Conservation (phyloP, 2,797 vertebrate species). For the Alcedo atthis region DNA sequence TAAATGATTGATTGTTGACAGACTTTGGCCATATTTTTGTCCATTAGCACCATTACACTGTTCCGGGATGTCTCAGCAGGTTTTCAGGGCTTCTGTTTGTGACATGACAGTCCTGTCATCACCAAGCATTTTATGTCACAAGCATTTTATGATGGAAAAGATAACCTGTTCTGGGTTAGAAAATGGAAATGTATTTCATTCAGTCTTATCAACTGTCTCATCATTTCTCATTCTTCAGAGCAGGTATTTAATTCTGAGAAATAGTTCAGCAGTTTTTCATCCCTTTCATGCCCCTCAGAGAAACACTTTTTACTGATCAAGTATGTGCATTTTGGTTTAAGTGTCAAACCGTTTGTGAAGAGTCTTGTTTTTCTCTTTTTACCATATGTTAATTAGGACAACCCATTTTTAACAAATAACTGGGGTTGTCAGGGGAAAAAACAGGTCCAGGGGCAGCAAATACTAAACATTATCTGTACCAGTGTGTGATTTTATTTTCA, state of each 20-base stretch:
- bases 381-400: neutral
- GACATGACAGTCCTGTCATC: neutral
- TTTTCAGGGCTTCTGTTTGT: neutral
- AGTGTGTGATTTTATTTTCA: neutral
- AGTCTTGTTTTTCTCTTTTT: neutral
- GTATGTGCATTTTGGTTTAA: neutral
- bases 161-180: neutral
- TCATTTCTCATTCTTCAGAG: conserved; percentile 37
- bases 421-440: neutral
- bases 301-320: neutral
- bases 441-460: neutral
- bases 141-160: neutral
- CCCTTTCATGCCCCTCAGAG: neutral
- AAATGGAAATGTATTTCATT: conserved; percentile 24
- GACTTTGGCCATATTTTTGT: neutral
- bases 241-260: conserved; percentile 52
- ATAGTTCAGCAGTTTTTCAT: neutral
- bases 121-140: conserved; percentile 5
- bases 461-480: neutral
- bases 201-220: conserved; percentile 19
- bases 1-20: neutral
- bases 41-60: neutral
- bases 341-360: neutral
- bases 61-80: neutral
- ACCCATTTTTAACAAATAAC: neutral